phyloP scores from a whole-genome alignment of 53 echinoderm and acorn worm genomes.

The Patiria pectinifera region DNA sequence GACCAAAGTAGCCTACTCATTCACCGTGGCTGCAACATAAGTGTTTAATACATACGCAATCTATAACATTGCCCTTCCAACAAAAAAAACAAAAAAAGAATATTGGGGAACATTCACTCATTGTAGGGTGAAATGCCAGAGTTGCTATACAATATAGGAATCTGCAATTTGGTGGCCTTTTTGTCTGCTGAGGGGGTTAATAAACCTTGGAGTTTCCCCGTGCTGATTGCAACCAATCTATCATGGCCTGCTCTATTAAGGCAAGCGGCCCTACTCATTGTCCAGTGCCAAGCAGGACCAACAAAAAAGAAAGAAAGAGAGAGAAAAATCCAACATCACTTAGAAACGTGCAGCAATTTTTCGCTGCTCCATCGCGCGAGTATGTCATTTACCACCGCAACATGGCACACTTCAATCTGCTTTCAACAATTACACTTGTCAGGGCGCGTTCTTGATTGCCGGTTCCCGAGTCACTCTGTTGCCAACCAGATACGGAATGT shows the following conservation, averaged over 20 bases:
- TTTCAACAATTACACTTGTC: conserved; percentile 49
- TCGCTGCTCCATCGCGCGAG: neutral
- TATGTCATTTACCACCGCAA: conserved; percentile 36
- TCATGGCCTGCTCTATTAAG: conserved; percentile 40
- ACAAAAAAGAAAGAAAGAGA: neutral
- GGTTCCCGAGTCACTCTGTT: conserved; percentile 7
- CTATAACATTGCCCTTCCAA: neutral
- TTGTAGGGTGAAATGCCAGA: neutral
- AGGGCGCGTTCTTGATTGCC: conserved; percentile 25
- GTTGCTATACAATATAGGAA: conserved; percentile 34
- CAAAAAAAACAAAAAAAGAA: neutral
- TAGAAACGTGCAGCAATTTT: conserved; percentile 13
- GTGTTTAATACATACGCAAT: neutral
- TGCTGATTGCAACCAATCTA: conserved; percentile 35
- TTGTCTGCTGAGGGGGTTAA: neutral
- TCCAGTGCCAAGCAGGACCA: neutral
- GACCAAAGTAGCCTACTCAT: neutral
- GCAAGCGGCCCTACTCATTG: neutral
- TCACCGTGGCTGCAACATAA: neutral
- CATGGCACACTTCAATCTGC: conserved; percentile 33
- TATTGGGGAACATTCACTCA: neutral
- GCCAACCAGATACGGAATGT: conserved; percentile 42
- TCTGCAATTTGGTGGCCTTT: conserved; percentile 34
- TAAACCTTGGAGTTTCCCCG: conserved; percentile 3
- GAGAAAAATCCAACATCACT: conserved; percentile 38